Base-by-base conservation (phyloP, 2,888 invertebrate genomes). In the Sycophila texana region DNA sequence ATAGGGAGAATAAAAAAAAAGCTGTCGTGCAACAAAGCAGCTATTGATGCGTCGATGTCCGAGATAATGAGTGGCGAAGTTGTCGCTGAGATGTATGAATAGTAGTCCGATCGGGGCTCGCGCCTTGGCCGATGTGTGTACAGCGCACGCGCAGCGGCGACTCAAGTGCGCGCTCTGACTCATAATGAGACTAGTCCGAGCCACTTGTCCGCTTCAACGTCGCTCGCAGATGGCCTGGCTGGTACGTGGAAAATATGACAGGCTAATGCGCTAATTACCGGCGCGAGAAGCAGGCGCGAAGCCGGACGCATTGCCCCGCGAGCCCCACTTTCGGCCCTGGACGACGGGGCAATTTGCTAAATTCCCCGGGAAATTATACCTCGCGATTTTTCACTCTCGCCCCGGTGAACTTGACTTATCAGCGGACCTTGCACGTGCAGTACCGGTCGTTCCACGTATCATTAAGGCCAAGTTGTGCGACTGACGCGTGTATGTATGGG, bases 111-210 rank as follows among this genome's bases (percentile, higher is more conserved):
- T 30, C 30, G 30, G 5, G 30, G 4, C 30, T 39, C 39, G 10
- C 26, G 26, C 26, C 3, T 26, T 26, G 39, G 39, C n/a, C 61
- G 61, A 63, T n/a, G 61, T 26, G 14, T 5, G 4, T 16, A 30
- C 12, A 47, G 4, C 47, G 47, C 22, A 20, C 18, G 20, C 47
- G 22, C 58, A 18, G 13, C 22, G 12, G 14, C 5, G 53, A 2
- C 53, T 26, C 14, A 49, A 26, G 49, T 57, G 74, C 49, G 49
- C 65, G n/a, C 63, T 65, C 83, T 79, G 81, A 77, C 79, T 79
- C 83, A 81, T 84, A 85, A 86, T 82, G 84, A 82, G 77, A 71
- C 83, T 84, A 82, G 81, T 82, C 82, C 76, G 80, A 81, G 75
- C 80, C 84, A 83, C 83, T 84, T 83, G 83, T 81, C 82, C 76